phyloP scores from a whole-genome alignment of 2,888 invertebrate species.

The Himalopsyche anomala region DNA sequence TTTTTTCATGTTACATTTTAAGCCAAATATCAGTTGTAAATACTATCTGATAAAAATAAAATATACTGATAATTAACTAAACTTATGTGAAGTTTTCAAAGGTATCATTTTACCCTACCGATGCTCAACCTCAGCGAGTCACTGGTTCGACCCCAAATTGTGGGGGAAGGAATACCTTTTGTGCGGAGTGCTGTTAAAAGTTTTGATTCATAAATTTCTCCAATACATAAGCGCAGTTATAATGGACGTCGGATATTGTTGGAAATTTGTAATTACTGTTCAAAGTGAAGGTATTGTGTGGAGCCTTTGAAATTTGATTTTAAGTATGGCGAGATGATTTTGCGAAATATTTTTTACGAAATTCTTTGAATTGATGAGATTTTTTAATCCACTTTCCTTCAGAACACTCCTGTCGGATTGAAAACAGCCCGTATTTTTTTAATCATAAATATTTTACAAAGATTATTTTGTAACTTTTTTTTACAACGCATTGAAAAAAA shows the following conservation, averaged over 20 bases:
- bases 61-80: too few species aligned
- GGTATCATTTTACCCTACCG: not conserved
- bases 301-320: constrained; percentile 40
- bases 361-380: constrained; percentile 38
- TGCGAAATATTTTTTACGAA: constrained; percentile 18
- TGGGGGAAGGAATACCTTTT: constrained; percentile 57
- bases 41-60: too few species aligned
- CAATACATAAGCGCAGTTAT: constrained; percentile 51
- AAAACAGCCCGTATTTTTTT: constrained; percentile 16
- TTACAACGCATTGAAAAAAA: too few species aligned
- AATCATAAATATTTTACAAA: constrained; percentile 1
- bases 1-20: too few species aligned
- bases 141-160: constrained; percentile 31
- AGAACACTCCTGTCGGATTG: not conserved
- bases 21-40: too few species aligned
- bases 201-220: constrained; percentile 60
- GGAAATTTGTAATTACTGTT: constrained; percentile 58
- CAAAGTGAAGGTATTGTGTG: constrained; percentile 43
- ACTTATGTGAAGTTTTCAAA: too few species aligned
- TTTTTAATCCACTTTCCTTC: constrained; percentile 26
- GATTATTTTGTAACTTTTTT: not conserved
- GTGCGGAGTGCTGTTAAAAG: constrained; percentile 62
- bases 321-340: constrained; percentile 42
- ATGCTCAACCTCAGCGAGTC: not conserved
- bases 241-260: constrained; percentile 60